Conservation (phyloP, 2,113 vertebrate species). For the Oryzias woworae region DNA sequence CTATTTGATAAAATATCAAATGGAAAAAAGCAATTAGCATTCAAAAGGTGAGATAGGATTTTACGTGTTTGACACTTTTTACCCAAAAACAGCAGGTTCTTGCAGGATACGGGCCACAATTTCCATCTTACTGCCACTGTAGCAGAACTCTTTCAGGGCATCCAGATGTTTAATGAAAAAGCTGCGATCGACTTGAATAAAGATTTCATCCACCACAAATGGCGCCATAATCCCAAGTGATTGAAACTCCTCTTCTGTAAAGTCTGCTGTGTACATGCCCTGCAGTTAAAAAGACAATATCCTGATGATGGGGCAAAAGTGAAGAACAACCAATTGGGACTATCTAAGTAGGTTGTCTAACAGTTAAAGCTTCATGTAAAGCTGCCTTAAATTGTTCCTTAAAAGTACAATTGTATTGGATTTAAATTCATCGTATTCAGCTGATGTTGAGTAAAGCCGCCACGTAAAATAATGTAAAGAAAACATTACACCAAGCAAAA, state of each 20-base stretch:
- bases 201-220: slow-evolving; percentile 76
- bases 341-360: too few relatives aligned
- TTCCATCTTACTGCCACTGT: slow-evolving; percentile 66
- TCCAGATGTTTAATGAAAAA: slow-evolving; percentile 72
- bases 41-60: not conserved
- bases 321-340: too few relatives aligned
- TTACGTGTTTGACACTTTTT: not conserved
- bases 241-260: slow-evolving; percentile 74
- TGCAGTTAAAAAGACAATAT: slow-evolving; percentile 24
- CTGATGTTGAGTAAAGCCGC: too few relatives aligned
- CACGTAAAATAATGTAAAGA: too few relatives aligned
- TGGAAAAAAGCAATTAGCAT: not conserved
- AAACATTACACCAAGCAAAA: too few relatives aligned
- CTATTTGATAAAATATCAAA: too few relatives aligned
- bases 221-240: slow-evolving; percentile 75
- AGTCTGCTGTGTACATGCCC: slow-evolving; percentile 72
- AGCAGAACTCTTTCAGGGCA: slow-evolving; percentile 72
- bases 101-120: slow-evolving; percentile 72
- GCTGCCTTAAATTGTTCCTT: too few relatives aligned
- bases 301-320: not conserved
- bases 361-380: too few relatives aligned
- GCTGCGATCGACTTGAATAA: slow-evolving; percentile 66
- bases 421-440: too few relatives aligned
- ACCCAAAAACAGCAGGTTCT: slow-evolving; percentile 73
- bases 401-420: too few relatives aligned